A percentile compares a stretch with the other conserved stretches of the same genome.
Conservation (phyloP, 2,888 invertebrate species). For the Vanessa cardui region DNA sequence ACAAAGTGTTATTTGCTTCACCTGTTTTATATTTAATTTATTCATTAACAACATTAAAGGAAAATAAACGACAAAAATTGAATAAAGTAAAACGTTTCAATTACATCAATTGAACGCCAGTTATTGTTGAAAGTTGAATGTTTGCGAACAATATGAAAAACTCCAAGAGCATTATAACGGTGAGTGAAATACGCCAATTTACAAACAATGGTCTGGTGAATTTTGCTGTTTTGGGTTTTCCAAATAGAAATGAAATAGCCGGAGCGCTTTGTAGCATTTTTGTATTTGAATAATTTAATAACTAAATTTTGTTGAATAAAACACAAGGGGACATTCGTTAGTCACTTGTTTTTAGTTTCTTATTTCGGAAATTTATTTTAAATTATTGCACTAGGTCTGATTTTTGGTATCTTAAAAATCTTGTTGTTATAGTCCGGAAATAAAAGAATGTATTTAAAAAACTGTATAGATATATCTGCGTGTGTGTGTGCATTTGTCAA, state of each 20-base stretch:
- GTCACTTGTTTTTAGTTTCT: neutral
- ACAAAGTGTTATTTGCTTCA: too few relatives aligned
- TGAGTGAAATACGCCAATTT: constrained; percentile 37
- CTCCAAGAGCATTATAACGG: constrained; percentile 33
- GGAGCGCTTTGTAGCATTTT: constrained; percentile 6
- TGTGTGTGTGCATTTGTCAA: too few relatives aligned
- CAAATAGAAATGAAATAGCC: constrained; percentile 30
- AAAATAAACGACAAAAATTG: constrained; percentile 1
- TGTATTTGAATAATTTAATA: constrained; percentile 7
- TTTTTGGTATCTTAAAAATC: too few relatives aligned
- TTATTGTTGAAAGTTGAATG: constrained; percentile 37
- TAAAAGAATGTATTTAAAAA: too few relatives aligned
- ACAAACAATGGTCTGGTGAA: constrained; percentile 35
- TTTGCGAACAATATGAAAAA: constrained; percentile 37
- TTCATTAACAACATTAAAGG: neutral
- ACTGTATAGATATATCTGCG: too few relatives aligned
- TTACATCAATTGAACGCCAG: constrained; percentile 33
- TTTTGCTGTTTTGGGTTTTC: constrained; percentile 34
- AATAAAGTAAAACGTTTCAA: constrained; percentile 28
- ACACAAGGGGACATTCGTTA: neutral
- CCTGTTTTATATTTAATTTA: neutral
- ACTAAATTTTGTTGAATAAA: constrained; percentile 1
- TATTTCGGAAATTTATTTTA: too few relatives aligned
- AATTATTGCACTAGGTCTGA: too few relatives aligned
- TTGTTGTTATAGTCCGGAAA: too few relatives aligned